Conservation (phyloP, 2,888 invertebrate genomes). For the Hoplodrina blanda region DNA sequence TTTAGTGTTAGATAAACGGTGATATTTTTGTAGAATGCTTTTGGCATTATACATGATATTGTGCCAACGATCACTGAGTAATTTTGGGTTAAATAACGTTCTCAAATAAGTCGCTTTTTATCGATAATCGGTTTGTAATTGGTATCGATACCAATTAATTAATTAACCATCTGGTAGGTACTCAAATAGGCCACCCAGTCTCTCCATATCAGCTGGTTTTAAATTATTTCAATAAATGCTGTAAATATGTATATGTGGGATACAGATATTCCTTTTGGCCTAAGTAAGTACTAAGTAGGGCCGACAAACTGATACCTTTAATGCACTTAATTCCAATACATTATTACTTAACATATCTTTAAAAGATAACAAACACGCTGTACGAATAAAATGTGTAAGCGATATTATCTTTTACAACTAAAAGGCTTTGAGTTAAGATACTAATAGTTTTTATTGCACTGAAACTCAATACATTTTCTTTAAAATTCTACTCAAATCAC, state of each 20-base stretch:
- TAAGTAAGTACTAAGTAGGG: constrained; percentile 36
- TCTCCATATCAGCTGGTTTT: constrained; percentile 23
- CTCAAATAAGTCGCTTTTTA: constrained; percentile 23
- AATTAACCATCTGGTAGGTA: constrained; percentile 25
- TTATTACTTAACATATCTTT: constrained; percentile 48
- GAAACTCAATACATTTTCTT: constrained; percentile 50
- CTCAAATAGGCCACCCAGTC: constrained; percentile 42
- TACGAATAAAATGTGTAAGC: constrained; percentile 42
- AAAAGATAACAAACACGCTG: constrained; percentile 35
- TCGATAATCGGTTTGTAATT: constrained; percentile 19
- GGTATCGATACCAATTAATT: constrained; percentile 35
- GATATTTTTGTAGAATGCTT: neutral
- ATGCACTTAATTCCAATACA: constrained; percentile 51
- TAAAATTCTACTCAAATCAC: constrained; percentile 36
- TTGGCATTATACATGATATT: neutral
- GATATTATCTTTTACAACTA: constrained; percentile 44
- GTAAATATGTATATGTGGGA: constrained; percentile 17
- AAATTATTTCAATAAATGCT: constrained; percentile 25
- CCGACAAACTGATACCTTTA: constrained; percentile 39
- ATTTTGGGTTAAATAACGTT: constrained; percentile 25
- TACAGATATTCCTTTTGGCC: constrained; percentile 31
- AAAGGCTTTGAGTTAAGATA: constrained; percentile 47
- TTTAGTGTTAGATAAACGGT: neutral
- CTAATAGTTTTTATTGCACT: constrained; percentile 43
- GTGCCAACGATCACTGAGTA: neutral